These are phyloP conservation scores for Anolis apletophallus DNA, from an alignment of 2,797 vertebrate species.

Conservation along the genomic window DNA sequence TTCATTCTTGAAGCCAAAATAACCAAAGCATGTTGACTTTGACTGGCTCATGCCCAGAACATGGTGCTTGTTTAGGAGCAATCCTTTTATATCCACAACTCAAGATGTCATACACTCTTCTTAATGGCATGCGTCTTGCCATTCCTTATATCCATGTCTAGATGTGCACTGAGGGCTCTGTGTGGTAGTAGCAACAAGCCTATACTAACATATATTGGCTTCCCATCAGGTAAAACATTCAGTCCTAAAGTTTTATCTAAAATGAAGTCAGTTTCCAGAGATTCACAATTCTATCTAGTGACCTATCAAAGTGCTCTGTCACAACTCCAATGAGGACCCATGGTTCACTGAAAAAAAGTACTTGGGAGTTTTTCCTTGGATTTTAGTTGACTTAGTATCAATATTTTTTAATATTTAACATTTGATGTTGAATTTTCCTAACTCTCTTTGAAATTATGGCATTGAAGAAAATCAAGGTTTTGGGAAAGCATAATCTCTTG, in stretches of 20 bases:
- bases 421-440: conserved; percentile 21
- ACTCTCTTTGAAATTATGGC: conserved; percentile 36
- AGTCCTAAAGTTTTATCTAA: background rate
- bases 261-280: background rate
- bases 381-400: background rate
- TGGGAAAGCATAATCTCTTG: conserved; percentile 43
- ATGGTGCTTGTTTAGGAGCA: background rate
- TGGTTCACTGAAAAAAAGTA: background rate
- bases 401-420: background rate
- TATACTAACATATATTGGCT: fast-evolving
- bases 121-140: background rate
- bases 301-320: conserved; percentile 25
- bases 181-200: background rate
- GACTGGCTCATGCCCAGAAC: background rate
- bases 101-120: background rate
- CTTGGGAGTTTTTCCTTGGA: background rate
- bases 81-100: background rate
- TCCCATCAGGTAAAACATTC: conserved; percentile 10
- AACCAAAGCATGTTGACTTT: background rate
- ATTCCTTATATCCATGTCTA: background rate
- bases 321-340: conserved; percentile 18
- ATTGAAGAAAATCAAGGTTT: conserved; percentile 27
- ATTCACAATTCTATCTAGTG: background rate
- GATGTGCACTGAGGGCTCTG: background rate
- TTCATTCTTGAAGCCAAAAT: background rate